Evolutionary conservation across 1,140 invertebrate genomes (phyloP).

Genomic region (Leptonema lineaticorne): DNA sequence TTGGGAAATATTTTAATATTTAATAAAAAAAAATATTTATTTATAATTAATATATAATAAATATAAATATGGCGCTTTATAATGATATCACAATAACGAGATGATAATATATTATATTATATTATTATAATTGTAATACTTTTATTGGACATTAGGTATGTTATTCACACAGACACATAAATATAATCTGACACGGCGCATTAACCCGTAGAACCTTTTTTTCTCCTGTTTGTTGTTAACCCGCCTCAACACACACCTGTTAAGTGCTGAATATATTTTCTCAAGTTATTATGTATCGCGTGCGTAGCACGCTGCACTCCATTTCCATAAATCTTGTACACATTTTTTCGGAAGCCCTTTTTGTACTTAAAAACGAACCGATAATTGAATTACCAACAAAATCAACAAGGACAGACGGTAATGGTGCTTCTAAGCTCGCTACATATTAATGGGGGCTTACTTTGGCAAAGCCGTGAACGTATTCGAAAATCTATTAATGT

Average conservation of each 20-base stretch:
- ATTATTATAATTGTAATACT: no score
- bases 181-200: slow-evolving; percentile 11
- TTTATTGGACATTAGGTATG: no score
- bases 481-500: no score
- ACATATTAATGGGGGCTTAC: neutral
- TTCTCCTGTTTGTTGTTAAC: slow-evolving; percentile 17
- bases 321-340: slow-evolving; percentile 31
- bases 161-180: no score
- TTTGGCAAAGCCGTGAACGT: slow-evolving; percentile 8
- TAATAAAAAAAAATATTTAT: no score
- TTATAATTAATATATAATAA: no score
- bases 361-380: slow-evolving; percentile 30
- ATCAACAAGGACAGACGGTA: slow-evolving; percentile 19
- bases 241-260: slow-evolving; percentile 21
- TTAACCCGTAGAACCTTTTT: slow-evolving; percentile 15
- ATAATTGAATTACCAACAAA: slow-evolving; percentile 33
- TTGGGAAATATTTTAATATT: no score
- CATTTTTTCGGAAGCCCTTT: slow-evolving; percentile 30
- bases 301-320: slow-evolving; percentile 34
- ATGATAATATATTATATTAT: no score
- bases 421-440: slow-evolving; percentile 21
- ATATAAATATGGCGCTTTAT: no score
- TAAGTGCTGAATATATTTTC: slow-evolving; percentile 30
- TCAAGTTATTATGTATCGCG: slow-evolving; percentile 33
- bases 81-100: no score